These are phyloP conservation scores for Menidia beryllina DNA, from an alignment of 2,113 vertebrate species.

Conservation along the genomic window DNA sequence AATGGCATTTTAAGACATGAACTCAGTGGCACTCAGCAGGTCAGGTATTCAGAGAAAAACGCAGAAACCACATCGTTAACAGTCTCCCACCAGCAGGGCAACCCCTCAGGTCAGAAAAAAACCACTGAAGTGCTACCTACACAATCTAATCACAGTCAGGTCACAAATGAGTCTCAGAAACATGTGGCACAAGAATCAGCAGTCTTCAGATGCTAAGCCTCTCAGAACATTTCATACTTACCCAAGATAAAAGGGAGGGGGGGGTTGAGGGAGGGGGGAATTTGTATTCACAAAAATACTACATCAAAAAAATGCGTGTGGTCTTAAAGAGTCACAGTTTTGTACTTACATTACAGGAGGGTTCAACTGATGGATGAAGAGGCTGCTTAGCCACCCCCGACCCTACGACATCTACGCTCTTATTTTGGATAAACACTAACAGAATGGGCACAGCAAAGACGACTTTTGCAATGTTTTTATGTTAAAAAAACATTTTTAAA, in stretches of 20 bases:
- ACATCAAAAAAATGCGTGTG: slow-evolving; percentile 61
- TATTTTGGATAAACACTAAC: slow-evolving; percentile 91
- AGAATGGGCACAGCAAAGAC: slow-evolving; percentile 91
- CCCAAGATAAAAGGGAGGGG: slow-evolving; percentile 58
- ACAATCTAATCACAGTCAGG: slow-evolving; percentile 60
- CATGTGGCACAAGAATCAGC: slow-evolving; percentile 67
- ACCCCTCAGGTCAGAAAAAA: slow-evolving; percentile 61
- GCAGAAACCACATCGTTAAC: slow-evolving; percentile 44
- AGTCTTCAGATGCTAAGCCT: slow-evolving; percentile 50
- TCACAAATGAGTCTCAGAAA: slow-evolving; percentile 56
- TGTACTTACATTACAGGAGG: slow-evolving; percentile 98
- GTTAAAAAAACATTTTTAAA: slow-evolving; percentile 62
- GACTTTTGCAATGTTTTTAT: slow-evolving; percentile 84
- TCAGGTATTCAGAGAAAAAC: slow-evolving; percentile 53
- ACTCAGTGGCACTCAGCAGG: slow-evolving; percentile 62
- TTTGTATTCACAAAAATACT: slow-evolving; percentile 67
- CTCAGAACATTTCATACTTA: slow-evolving; percentile 82
- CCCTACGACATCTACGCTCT: slow-evolving; percentile 89
- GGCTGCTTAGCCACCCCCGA: slow-evolving; percentile 94
- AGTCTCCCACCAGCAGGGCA: slow-evolving; percentile 57
- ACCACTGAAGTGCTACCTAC: slow-evolving; percentile 56
- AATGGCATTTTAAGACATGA: slow-evolving; percentile 51
- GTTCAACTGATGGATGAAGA: slow-evolving; percentile 94
- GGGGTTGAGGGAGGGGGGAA: slow-evolving; percentile 59
- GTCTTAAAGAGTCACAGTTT: slow-evolving; percentile 71